Evolutionary conservation across 2,888 invertebrate genomes (phyloP), one percentile per base, ranked within the genome.

Genomic region (Leptopilina myrica): DNA sequence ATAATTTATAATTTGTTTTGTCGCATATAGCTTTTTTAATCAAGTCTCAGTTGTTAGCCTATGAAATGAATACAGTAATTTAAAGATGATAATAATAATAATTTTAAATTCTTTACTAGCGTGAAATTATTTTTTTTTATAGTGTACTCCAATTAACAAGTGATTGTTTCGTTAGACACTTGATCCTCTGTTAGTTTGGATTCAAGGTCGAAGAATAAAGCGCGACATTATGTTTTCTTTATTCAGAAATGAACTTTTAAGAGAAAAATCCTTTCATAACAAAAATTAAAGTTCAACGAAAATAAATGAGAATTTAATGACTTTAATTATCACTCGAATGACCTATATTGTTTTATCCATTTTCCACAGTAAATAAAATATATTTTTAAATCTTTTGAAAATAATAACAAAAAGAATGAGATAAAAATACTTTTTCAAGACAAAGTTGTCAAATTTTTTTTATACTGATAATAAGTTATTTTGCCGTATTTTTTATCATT

Each of bases 91-190:
- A 73, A 5, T 59, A 9, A 5, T 26, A 73, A n/a, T 6, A 20
- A 15, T n/a, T 59, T 59, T 6, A 14, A 67, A 67, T 8, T 73
- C 56, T 53, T 56, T 40, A 5, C 8, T 20, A 26, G 26, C 49
- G 49, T 53, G 8, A 8, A 26, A 26, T 20, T 9, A 33, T 26
- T 59, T 73, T 56, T 56, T 56, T 59, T 26, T 56, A 56, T 26
- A 56, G 33, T 8, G 43, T 73, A 14, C n/a, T 40, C 33, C 33
- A 73, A 73, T 73, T 73, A 56, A 56, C 33, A 73, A 59, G 53
- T 73, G 26, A 73, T 73, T 56, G 56, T 73, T 59, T 73, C 33
- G 26, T 73, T 56, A 73, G 73, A 73, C 33, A 73, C 73, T 73
- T 73, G 56, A 73, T 73, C 73, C 73, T 73, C 73, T 26, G 56